Evolutionary conservation across 2,113 vertebrate genomes (phyloP), one percentile per base, ranked within the genome.

Genomic region (Spea bombifrons): DNA sequence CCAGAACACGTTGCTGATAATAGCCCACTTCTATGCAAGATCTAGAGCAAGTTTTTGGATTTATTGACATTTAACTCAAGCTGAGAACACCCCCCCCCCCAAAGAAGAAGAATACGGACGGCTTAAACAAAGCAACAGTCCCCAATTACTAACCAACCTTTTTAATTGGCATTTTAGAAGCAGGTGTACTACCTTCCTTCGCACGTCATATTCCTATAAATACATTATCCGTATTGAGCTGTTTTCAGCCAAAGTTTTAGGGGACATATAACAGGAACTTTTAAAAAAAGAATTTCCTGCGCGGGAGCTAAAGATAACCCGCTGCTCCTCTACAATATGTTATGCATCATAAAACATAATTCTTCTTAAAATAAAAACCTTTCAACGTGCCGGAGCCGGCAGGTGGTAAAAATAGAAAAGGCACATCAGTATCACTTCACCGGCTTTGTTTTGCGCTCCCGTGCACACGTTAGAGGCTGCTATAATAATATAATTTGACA

Each of bases 331-430:
- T 57, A 66, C 70, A 73, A 80, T 80, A 80, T 66, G 77, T 57
- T 73, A 73, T 80, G 70, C 71, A 80, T 80, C 63, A 66, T 73
- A 67, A 80, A 80, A 80, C 64, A 80, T 67, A 50, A 80, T 49
- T 67, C 63, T 49, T 73, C 77, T 12, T 66, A 57, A 73, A 79
- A 73, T 73, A 79, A 79, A 66, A 72, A 9, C 63, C 70, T 73
- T 73, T 73, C 70, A 67, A 66, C 67, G 61, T 55, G 70, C 64
- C 44, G n/a, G 61, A 66, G 70, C 73, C 77, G 73, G 77, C 77
- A 66, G 61, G 77, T 67, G 71, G 77, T 80, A 80, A 80, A 79
- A 80, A 80, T 80, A 80, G 77, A 80, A 80, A 59, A 80, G 77
- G 10, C 71, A 9, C 77, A 73, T 80, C 77, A 73, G 50, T 73